A percentile compares a stretch with the other conserved stretches of the same genome.
These are phyloP conservation scores for Diachasma alloeum DNA, from an alignment of 1,140 invertebrate species.

Conservation along the genomic window DNA sequence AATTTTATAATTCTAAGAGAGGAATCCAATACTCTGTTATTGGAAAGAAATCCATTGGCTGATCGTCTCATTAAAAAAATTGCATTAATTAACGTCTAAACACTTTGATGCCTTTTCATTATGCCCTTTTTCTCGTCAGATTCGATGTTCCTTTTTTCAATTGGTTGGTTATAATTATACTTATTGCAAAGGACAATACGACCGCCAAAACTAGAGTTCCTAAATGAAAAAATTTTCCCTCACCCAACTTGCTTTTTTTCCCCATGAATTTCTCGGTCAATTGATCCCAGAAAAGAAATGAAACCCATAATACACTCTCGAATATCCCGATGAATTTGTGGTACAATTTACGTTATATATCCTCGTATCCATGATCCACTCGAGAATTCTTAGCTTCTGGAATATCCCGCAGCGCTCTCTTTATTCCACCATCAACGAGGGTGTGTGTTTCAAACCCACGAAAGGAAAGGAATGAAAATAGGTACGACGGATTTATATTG, in stretches of 20 bases:
- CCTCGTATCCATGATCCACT: conserved; percentile 23
- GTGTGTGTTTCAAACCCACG: background rate
- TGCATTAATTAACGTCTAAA: background rate
- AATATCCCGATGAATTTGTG: background rate
- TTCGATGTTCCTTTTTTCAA: no score
- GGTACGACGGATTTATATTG: conserved; percentile 22
- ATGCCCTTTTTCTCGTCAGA: no score
- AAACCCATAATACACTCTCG: background rate
- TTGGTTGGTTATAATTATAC: no score
- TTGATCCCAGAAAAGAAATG: background rate
- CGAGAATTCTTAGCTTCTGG: conserved; percentile 21
- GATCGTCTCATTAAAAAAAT: background rate
- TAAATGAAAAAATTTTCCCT: no score
- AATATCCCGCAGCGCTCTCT: conserved; percentile 16
- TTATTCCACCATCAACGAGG: background rate
- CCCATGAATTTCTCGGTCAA: background rate
- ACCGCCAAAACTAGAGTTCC: no score
- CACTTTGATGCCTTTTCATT: no score
- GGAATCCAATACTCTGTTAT: no score
- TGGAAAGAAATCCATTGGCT: no score
- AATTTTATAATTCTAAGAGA: no score
- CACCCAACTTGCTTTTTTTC: no score
- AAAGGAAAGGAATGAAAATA: background rate
- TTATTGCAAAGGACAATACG: no score
- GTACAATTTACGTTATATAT: conserved; percentile 16